Base-by-base conservation (phyloP, 2,113 vertebrate genomes). In the Junco hyemalis region DNA sequence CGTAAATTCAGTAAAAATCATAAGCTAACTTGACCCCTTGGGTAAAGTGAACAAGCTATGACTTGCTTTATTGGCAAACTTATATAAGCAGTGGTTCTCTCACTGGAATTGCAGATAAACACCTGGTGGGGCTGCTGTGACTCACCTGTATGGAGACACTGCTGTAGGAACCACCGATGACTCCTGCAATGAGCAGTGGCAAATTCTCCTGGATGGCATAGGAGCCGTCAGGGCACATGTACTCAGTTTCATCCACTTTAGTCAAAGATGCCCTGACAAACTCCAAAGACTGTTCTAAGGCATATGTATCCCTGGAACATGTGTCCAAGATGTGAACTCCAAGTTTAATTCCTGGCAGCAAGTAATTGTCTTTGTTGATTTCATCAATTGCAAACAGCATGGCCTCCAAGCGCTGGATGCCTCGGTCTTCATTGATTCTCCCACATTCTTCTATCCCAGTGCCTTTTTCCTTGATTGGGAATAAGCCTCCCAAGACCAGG, bases 101-200 rank as follows among this genome's bases (percentile, higher is more conserved):
- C 20, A 22, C 4, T 48, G 82, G 44, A 92, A 61, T 1, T 25
- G 21, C 11, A 84, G 76, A 64, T 1, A 4, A 59, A 59, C 8
- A 86, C 28, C 53, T 78, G 51, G 38, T 36, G 84, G 51, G 7
- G 15, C 19, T 88, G 29, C 72, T 73, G 42, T 72, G 10, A 89
- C 98, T 98, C 98, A 99, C 99, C 99, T 99, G 99, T 98, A 99
- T 99, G 77, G 99, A 99, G 77, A 99, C 99, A 2, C 99, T 99
- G 98, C 99, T 99, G 78, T 99, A 99, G 63, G 99, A 99, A 18
- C 99, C 99, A 0, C 99, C 99, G 28, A 99, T 99, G 92, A 99
- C 99, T 25, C 98, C 99, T 5, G 99, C 99, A 14, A 99, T 99
- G 66, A 99, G 98, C n/a, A 99, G 97, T 0, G 99, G 99, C 78